phyloP scores from a whole-genome alignment of 2,888 invertebrate species.

The Zaprionus bogoriensis region DNA sequence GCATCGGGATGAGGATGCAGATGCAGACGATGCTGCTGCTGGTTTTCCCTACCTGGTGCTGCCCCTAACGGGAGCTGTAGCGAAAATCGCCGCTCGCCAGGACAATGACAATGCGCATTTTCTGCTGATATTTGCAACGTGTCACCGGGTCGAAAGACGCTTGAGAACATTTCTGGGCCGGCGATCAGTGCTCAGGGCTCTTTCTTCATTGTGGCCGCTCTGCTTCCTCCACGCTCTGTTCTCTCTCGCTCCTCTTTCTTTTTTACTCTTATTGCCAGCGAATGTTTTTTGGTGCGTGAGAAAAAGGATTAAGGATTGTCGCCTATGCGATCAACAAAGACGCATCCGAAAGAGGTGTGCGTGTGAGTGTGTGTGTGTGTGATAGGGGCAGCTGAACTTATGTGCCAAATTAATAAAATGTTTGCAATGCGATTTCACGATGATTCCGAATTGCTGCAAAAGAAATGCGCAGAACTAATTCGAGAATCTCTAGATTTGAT shows the following conservation, averaged over 20 bases:
- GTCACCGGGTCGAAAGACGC: slow-evolving; percentile 60
- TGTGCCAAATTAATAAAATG: neutral
- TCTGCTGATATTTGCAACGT: slow-evolving; percentile 67
- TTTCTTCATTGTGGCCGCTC: slow-evolving; percentile 1
- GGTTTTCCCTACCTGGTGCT: slow-evolving; percentile 27
- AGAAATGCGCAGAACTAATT: neutral
- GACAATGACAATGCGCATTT: slow-evolving; percentile 72
- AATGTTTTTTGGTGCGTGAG: slow-evolving; percentile 74
- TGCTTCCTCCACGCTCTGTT: neutral
- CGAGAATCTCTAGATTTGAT: too few species aligned
- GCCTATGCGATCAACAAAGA: slow-evolving; percentile 38
- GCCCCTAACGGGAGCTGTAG: slow-evolving; percentile 38
- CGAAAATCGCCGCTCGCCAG: slow-evolving; percentile 60
- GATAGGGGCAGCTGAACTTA: slow-evolving; percentile 37
- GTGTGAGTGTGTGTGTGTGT: slow-evolving; percentile 13
- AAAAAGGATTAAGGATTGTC: slow-evolving; percentile 72
- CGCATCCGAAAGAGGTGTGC: slow-evolving; percentile 18
- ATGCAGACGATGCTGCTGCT: slow-evolving; percentile 37
- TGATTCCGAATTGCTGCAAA: neutral
- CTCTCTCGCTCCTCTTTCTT: neutral
- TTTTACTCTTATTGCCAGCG: slow-evolving; percentile 52
- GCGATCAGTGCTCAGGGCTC: slow-evolving; percentile 6
- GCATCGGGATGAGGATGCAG: slow-evolving; percentile 44
- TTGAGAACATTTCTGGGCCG: slow-evolving; percentile 56
- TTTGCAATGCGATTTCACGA: neutral